phyloP scores from a whole-genome alignment of 2,888 invertebrate species.

The Phyto melanocephala region DNA sequence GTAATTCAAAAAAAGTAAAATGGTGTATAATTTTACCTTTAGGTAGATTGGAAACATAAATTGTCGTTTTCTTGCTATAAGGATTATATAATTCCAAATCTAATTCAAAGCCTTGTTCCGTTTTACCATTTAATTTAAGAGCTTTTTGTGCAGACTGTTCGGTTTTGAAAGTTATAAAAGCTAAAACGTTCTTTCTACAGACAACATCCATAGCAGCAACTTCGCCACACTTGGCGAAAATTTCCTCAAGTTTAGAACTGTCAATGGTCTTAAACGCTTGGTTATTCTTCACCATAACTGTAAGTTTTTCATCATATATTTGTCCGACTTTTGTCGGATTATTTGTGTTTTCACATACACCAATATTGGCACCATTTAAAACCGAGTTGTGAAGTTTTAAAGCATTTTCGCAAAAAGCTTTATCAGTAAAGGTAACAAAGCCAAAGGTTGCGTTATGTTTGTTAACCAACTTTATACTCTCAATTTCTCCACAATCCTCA shows the following conservation, averaged over 20 bases:
- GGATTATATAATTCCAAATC: conserved; percentile 65
- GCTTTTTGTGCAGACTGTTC: conserved; percentile 67
- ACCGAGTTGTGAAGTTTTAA: conserved; percentile 68
- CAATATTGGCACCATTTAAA: conserved; percentile 68
- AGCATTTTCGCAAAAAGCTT: conserved; percentile 54
- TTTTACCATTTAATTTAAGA: conserved; percentile 67
- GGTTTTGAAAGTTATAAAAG: conserved; percentile 69
- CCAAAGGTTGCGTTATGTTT: conserved; percentile 41
- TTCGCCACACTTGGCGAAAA: conserved; percentile 71
- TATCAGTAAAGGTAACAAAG: conserved; percentile 66
- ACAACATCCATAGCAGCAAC: conserved; percentile 67
- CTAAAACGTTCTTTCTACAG: conserved; percentile 68
- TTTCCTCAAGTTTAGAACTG: conserved; percentile 61
- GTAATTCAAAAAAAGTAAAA: too few species aligned
- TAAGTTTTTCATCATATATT: conserved; percentile 50
- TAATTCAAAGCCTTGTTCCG: conserved; percentile 66
- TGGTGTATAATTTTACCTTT: conserved; percentile 38
- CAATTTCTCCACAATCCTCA: conserved; percentile 68
- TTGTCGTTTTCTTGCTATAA: conserved; percentile 9
- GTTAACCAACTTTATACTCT: conserved; percentile 20
- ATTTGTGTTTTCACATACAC: conserved; percentile 61
- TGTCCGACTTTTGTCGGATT: not conserved
- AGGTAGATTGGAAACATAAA: conserved; percentile 62
- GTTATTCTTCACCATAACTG: conserved; percentile 67
- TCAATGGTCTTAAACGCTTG: conserved; percentile 51